Base-by-base conservation (phyloP, 2,888 invertebrate genomes). In the Lepidochrysops patricia region DNA sequence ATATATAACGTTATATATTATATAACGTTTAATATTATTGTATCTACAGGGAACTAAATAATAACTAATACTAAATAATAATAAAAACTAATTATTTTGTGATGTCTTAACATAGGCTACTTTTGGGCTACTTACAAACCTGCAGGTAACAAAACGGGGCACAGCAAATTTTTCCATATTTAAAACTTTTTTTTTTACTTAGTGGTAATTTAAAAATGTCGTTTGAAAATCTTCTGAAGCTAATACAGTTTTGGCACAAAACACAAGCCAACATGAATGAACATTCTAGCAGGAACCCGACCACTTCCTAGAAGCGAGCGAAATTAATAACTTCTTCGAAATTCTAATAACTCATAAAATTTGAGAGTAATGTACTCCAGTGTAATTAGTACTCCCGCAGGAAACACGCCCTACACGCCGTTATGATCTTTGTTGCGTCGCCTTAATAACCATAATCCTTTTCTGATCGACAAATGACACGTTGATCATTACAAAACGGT, bases 281-380 rank as follows among this genome's bases (percentile, higher is more conserved):
- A 43, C 7, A 43, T 23, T 43, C 1, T 9, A 23, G 12, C 43
- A 43, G 57, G 37, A 48, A 43, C 29, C 2, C 43, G 12, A 12
- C 27, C 34, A 50, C 27, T 66, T 65, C 68, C 63, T 66, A 64
- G 64, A 65, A 61, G 56, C 58, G 57, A 35, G 58, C 64, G 58
- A 63, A 62, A 66, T 68, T 63, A 66, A 65, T 67, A 64, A 64
- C 64, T 65, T 78, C 78, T 70, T 63, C 64, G 79, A 76, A 78
- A 70, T 65, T 62, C 69, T 69, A 72, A 73, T 77, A 77, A 77
- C 72, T 79, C 78, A 79, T 75, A 72, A 72, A 73, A 73, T 76
- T 72, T 71, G 67, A 67, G 62, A 68, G 72, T 70, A 70, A 67
- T 67, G 66, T 63, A 69, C 67, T 70, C 69, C 72, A 71, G 73